Percentiles rank a stretch among this genome's conserved stretches.
These are phyloP conservation scores for Drymonia ruficornis DNA, from an alignment of 2,888 invertebrate genomes.

Conservation along the genomic window DNA sequence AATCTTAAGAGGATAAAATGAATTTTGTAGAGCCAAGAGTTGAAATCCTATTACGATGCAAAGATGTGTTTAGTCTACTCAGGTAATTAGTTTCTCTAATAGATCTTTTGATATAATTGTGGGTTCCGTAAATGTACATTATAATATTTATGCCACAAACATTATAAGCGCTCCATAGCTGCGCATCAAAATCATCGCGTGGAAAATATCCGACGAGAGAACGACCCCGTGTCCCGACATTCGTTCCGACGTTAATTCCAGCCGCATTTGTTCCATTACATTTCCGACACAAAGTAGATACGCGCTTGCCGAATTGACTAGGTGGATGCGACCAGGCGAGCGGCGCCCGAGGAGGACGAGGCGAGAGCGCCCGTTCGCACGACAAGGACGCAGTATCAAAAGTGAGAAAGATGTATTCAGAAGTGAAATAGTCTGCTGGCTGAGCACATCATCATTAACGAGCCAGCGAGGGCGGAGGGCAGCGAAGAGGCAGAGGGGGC, in stretches of 20 bases:
- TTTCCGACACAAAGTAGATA: conserved; percentile 85
- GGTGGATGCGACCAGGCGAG: conserved; percentile 82
- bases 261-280: conserved; percentile 85
- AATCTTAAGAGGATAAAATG: neutral
- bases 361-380: conserved; percentile 50
- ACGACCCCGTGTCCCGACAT: conserved; percentile 81
- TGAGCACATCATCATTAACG: conserved; percentile 92
- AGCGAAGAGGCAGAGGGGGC: conserved; percentile 85
- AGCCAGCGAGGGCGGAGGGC: conserved; percentile 86
- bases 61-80: too few species aligned
- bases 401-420: conserved; percentile 87
- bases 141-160: conserved; percentile 61
- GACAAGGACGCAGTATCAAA: conserved; percentile 75
- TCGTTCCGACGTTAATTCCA: conserved; percentile 83
- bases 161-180: conserved; percentile 70
- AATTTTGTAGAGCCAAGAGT: neutral
- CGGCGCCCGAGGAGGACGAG: conserved; percentile 63
- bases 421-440: conserved; percentile 91
- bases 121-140: too few species aligned
- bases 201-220: conserved; percentile 80
- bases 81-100: too few species aligned
- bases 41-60: neutral
- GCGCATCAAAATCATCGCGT: conserved; percentile 81
- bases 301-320: conserved; percentile 84
- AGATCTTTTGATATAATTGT: too few species aligned